Evolutionary conservation across 2,113 vertebrate species (phyloP).

Genomic region (Todiramphus chloris): DNA sequence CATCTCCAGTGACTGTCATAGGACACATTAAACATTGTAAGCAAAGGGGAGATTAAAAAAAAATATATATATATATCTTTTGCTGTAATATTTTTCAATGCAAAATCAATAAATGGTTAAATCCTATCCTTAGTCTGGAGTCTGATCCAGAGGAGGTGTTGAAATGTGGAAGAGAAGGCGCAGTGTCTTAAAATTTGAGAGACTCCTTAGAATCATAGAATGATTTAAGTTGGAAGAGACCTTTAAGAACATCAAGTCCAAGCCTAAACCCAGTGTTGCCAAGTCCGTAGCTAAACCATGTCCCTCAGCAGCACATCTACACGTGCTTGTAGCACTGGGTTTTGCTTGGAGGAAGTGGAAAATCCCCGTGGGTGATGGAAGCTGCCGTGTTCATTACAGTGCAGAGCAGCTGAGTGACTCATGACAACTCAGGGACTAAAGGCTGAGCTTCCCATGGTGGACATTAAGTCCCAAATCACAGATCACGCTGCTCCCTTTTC

Average conservation of each 20-base stretch:
- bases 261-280: too few species aligned
- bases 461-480: not conserved
- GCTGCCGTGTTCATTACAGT: fast-evolving
- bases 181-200: not conserved
- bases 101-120: not conserved
- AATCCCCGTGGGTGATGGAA: not conserved
- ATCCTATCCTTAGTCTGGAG: not conserved
- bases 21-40: fast-evolving
- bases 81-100: not conserved
- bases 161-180: not conserved
- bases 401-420: fast-evolving
- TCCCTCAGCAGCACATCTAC: not conserved
- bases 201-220: not conserved
- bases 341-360: not conserved
- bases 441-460: not conserved
- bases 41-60: not conserved
- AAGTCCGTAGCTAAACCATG: not conserved
- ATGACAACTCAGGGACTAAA: not conserved
- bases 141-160: not conserved
- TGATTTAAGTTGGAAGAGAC: not conserved
- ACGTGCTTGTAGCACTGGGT: not conserved
- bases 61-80: not conserved
- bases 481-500: not conserved
- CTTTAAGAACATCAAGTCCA: too few species aligned
- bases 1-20: not conserved